These are phyloP conservation scores for Furcula furcula DNA, from an alignment of 2,888 invertebrate species.

Conservation along the genomic window DNA sequence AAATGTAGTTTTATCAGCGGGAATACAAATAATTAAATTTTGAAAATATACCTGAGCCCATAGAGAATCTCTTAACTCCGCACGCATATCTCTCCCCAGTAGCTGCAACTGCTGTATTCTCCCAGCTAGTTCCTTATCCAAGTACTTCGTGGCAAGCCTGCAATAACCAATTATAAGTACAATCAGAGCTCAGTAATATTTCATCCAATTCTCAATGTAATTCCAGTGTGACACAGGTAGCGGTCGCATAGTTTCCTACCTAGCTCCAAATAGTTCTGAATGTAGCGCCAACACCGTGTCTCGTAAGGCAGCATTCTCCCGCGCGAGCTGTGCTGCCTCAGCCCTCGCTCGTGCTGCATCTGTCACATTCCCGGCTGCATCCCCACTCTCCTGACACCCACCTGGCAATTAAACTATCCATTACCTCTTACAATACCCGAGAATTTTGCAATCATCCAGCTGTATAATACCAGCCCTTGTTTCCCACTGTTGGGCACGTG, in stretches of 20 bases:
- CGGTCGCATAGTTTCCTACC: conserved; percentile 38
- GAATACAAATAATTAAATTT: too few relatives aligned
- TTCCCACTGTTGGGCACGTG: too few relatives aligned
- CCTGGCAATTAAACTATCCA: too few relatives aligned
- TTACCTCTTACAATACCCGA: too few relatives aligned
- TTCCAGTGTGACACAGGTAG: conserved; percentile 7
- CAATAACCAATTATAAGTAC: too few relatives aligned
- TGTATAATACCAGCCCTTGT: too few relatives aligned
- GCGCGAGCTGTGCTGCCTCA: conserved; percentile 82
- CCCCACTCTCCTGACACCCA: conserved; percentile 58
- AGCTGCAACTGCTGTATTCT: conserved; percentile 93
- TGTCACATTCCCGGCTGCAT: conserved; percentile 48
- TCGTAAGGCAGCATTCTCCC: conserved; percentile 86
- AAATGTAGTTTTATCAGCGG: too few relatives aligned
- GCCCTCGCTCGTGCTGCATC: conserved; percentile 81
- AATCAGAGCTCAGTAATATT: too few relatives aligned
- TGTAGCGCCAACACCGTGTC: conserved; percentile 88
- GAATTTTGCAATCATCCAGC: too few relatives aligned
- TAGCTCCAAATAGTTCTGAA: conserved; percentile 91
- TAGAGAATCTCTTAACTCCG: conserved; percentile 89
- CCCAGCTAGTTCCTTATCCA: conserved; percentile 91
- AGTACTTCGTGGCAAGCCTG: conserved; percentile 90
- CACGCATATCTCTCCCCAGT: conserved; percentile 89
- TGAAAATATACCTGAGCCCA: conserved; percentile 84
- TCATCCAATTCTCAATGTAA: too few relatives aligned